Evolutionary conservation across 2,888 invertebrate genomes (phyloP).

Genomic region (Autographa gamma): DNA sequence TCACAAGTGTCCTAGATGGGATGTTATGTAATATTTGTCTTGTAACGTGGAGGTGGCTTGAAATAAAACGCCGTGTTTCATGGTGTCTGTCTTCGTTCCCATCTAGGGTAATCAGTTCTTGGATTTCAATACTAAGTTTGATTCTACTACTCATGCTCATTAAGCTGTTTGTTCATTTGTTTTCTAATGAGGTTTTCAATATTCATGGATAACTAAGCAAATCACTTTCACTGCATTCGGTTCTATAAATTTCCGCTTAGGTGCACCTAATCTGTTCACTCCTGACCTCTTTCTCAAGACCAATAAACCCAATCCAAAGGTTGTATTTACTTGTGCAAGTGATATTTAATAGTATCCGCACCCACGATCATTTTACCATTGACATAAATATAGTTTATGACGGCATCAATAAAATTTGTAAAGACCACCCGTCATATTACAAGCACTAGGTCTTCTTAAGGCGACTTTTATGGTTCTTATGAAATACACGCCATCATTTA

Average conservation of each 20-base stretch:
- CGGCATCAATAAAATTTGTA: background rate
- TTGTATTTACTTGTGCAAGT: background rate
- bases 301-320: background rate
- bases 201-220: background rate
- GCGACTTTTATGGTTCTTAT: background rate
- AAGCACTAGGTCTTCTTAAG: background rate
- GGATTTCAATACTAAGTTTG: no score
- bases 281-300: background rate
- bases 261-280: background rate
- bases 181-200: no score
- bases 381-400: background rate
- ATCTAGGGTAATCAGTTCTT: background rate
- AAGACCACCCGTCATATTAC: conserved; percentile 5
- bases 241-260: background rate
- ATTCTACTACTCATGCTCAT: no score
- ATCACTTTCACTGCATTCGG: background rate
- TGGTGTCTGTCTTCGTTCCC: no score
- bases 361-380: background rate
- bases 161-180: no score
- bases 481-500: background rate
- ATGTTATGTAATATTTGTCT: conserved; percentile 10
- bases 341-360: conserved; percentile 4
- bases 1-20: conserved; percentile 20
- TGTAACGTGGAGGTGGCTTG: background rate
- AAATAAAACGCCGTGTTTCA: background rate